Evolutionary conservation across 2,113 vertebrate genomes (phyloP), one percentile per base, ranked within the genome.

Genomic region (Synodontis membranacea): DNA sequence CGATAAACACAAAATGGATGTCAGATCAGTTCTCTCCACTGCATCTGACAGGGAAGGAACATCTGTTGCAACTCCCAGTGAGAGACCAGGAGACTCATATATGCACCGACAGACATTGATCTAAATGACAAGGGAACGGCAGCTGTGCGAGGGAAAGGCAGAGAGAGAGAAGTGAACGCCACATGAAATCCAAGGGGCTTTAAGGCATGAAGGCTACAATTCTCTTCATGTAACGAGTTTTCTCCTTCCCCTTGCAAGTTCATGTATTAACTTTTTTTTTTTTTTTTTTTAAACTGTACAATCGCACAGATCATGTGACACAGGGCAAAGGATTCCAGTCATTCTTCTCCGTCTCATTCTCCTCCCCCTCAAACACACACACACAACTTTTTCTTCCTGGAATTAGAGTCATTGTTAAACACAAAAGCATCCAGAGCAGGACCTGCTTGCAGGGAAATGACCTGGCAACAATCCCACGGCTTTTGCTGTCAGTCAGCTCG

Each of bases 381-480:
- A 84, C 52, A 52, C 60, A 50, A 76, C 60, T 28, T 1, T 50
- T 62, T 60, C 46, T 86, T 86, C 87, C 5, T 25, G 68, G 82
- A 90, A 88, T 82, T 83, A 76, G 7, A 80, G 74, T 25, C 85
- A 68, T 58, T 84, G 79, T 86, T 86, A 84, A 82, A 86, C 82
- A 88, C 86, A 90, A 74, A 74, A 62, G 44, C 82, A 79, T 62
- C 70, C 82, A 79, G 84, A 80, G 81, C 31, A 83, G 19, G 44
- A 85, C 39, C 14, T 50, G 37, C 72, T 87, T 39, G 37, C 50
- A 82, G 46, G 80, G 79, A 88, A 85, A 87, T 80, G 52, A 85
- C 52, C 74, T 75, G 83, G 84, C 56, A 84, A 81, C 42, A 54
- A 86, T 87, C 50, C 74, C 54, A 3, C 1, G 17, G 56, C 58